Evolutionary conservation across 2,888 invertebrate genomes (phyloP).

Genomic region (Polydrusus cervinus): DNA sequence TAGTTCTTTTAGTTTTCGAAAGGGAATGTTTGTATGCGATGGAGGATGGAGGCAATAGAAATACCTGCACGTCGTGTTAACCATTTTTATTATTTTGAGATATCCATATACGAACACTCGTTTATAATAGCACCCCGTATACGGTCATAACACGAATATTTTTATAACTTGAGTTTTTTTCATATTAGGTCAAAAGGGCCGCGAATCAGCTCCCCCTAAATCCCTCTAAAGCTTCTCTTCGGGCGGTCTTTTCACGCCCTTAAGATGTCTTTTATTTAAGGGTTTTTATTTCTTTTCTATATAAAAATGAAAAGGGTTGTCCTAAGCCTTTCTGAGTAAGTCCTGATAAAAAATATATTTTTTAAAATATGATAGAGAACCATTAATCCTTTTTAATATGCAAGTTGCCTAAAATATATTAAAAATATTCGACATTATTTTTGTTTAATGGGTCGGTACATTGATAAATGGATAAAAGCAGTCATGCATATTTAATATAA

Average conservation of each 20-base stretch:
- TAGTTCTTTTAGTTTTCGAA: no score
- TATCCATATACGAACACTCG: no score
- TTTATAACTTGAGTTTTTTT: not conserved
- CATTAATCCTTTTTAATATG: constrained; percentile 1
- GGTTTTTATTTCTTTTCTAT: constrained; percentile 4
- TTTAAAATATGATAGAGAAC: not conserved
- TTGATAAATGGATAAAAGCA: not conserved
- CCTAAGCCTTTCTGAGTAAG: not conserved
- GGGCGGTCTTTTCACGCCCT: not conserved
- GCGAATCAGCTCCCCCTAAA: not conserved
- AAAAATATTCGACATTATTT: not conserved
- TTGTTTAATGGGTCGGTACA: not conserved
- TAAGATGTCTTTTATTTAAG: constrained; percentile 4
- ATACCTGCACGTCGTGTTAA: no score
- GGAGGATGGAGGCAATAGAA: no score
- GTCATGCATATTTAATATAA: constrained; percentile 5
- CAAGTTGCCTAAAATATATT: not conserved
- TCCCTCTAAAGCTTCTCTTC: not conserved
- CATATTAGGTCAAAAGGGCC: not conserved
- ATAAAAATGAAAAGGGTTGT: not conserved
- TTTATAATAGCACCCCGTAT: no score
- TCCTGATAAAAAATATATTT: constrained; percentile 5
- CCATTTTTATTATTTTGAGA: no score
- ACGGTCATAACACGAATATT: no score
- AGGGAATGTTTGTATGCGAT: no score